Evolutionary conservation across 2,888 invertebrate species (phyloP), one percentile per base, ranked within the genome.

Genomic region (Sturmia bella): DNA sequence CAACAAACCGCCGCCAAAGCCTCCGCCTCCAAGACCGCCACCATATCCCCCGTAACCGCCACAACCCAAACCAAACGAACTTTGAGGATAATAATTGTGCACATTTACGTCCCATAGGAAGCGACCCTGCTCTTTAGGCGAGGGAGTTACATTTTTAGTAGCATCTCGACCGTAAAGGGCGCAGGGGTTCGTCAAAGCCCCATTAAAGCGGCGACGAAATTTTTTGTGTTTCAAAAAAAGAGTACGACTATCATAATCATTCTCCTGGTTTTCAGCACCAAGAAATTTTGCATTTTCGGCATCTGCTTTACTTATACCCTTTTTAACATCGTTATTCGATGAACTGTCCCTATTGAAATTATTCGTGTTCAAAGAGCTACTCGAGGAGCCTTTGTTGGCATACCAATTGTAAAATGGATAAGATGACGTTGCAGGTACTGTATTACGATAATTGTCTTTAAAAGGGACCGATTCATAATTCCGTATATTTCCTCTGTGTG

Each of bases 81-180:
- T 15, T 63, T 84, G 80, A 0, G 85, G 80, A 73, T 88, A 88
- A 9, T 89, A 86, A 78, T 90, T 90, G 72, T 89, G 89, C 11
- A 90, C 87, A 84, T 90, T 90, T 9, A 90, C 27, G 69, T 90
- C 90, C 86, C 89, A 90, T 1, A 90, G 80, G 17, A 90, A 87
- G 19, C 90, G 87, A 7, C 91, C 90, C 76, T 90, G 87, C 9
- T 87, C 89, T 1, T 69, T 84, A 3, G 84, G 82, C n/a, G 85
- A 63, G 13, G 84, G 85, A 74, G 81, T 87, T 54, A 59, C 76
- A 15, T 11, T 68, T 9, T 56, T 73, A 13, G 13, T 83, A 17
- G 83, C 87, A 80, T 86, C 85, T 1, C 88, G 86, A 0, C 88
- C 89, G 59, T 86, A 89, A 0, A 86, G 87, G 0, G 52, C 70